These are phyloP conservation scores for Recurvirostra avosetta DNA, from an alignment of 2,113 vertebrate genomes.

Conservation along the genomic window DNA sequence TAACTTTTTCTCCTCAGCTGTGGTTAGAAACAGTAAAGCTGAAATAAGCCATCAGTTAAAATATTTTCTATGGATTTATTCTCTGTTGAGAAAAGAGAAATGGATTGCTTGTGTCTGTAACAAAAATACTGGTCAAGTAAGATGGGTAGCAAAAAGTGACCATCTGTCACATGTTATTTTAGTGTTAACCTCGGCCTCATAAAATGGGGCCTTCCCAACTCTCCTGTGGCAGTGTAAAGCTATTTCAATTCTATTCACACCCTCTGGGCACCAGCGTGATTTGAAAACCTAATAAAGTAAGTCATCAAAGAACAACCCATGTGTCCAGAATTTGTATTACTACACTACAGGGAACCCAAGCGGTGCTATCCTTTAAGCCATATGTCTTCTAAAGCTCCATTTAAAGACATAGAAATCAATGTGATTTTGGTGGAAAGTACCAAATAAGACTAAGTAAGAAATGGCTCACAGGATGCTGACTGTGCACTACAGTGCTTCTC, in stretches of 20 bases:
- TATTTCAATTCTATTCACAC: conserved; percentile 61
- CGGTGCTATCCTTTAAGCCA: not conserved
- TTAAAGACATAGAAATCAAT: conserved; percentile 59
- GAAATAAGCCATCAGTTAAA: not conserved
- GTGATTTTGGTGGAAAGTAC: conserved; percentile 15
- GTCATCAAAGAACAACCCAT: conserved; percentile 58
- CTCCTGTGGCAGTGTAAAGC: conserved; percentile 48
- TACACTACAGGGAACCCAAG: conserved; percentile 17
- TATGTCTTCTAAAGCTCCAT: conserved; percentile 50
- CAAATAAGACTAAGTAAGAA: not conserved
- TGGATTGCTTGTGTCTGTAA: not conserved
- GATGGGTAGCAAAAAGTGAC: conserved; percentile 45
- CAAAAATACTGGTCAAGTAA: conserved; percentile 9
- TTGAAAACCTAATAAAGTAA: conserved; percentile 70
- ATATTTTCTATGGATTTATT: not conserved
- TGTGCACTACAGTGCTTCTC: not conserved
- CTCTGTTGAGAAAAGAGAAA: not conserved
- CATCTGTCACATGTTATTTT: conserved; percentile 65
- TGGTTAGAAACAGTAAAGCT: not conserved
- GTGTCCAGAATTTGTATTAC: conserved; percentile 63
- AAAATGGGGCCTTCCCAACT: conserved; percentile 22
- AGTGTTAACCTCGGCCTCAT: conserved; percentile 40
- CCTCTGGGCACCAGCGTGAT: conserved; percentile 61
- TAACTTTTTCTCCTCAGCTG: not conserved
- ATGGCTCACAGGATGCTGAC: not conserved